Conservation (phyloP, 2,797 vertebrate genomes). For the Aselliscus stoliczkanus region DNA sequence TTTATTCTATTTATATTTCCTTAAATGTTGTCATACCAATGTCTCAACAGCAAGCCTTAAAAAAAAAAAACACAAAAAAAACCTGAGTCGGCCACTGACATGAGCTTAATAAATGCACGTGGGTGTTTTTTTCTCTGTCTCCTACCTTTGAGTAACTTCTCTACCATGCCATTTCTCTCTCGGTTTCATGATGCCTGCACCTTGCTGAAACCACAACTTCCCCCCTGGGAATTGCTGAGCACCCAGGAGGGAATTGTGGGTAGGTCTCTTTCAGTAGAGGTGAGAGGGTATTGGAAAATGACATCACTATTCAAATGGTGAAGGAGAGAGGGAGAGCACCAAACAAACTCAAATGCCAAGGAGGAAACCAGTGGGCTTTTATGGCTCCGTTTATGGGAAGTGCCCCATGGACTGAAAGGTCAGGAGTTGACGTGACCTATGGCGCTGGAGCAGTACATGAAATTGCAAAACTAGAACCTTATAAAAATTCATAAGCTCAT, state of each 20-base stretch:
- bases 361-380: slow-evolving; percentile 72
- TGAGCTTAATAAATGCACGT: not conserved
- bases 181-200: slow-evolving; percentile 75
- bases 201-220: slow-evolving; percentile 79
- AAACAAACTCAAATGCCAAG: not conserved
- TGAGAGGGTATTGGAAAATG: slow-evolving; percentile 77
- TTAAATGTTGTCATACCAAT: not conserved
- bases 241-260: slow-evolving; percentile 76
- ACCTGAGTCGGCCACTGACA: not conserved
- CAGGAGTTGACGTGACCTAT: slow-evolving; percentile 65
- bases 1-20: slow-evolving; percentile 17
- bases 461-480: slow-evolving; percentile 57
- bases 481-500: slow-evolving; percentile 60
- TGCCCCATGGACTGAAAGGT: slow-evolving; percentile 62
- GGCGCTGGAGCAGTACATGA: slow-evolving; percentile 74
- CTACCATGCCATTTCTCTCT: slow-evolving; percentile 70
- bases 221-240: slow-evolving; percentile 51
- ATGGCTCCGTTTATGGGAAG: slow-evolving; percentile 74
- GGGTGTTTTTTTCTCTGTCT: not conserved
- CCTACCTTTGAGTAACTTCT: slow-evolving; percentile 43
- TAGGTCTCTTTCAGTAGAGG: slow-evolving; percentile 89
- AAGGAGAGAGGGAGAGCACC: not conserved
- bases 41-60: not conserved
- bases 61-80: not conserved
- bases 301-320: slow-evolving; percentile 69